phyloP scores from a whole-genome alignment of 2,888 invertebrate genomes.

The Drosophila longiperda region DNA sequence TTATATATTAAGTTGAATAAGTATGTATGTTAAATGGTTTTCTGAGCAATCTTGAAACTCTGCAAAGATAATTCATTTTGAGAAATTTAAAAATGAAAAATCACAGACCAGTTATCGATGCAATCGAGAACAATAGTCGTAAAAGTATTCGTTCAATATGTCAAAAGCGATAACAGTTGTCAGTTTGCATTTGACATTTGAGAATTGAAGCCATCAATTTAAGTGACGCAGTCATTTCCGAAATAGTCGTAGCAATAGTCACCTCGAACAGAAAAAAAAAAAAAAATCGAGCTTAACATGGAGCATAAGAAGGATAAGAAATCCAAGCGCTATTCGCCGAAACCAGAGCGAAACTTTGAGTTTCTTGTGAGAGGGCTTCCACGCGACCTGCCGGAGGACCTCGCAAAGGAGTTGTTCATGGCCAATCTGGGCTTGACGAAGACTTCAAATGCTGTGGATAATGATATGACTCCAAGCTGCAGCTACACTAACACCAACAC shows the following conservation, averaged over 20 bases:
- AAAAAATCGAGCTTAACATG: neutral
- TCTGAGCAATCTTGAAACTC: neutral
- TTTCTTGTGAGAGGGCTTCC: neutral
- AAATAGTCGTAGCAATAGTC: neutral
- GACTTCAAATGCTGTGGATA: neutral
- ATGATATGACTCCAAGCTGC: neutral
- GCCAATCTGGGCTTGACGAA: constrained; percentile 13
- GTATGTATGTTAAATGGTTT: neutral
- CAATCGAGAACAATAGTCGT: neutral
- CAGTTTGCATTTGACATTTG: neutral
- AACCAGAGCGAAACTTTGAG: constrained; percentile 6
- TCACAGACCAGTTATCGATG: neutral
- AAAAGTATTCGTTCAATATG: neutral
- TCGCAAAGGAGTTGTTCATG: constrained; percentile 23
- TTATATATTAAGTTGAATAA: neutral
- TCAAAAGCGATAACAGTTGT: neutral
- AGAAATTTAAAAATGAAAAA: neutral
- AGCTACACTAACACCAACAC: neutral
- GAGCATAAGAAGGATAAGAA: neutral
- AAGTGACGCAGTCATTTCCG: neutral
- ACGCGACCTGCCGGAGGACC: neutral
- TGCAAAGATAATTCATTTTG: neutral
- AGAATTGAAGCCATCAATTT: neutral
- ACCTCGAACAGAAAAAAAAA: neutral
- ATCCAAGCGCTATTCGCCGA: neutral